A percentile compares a stretch with the other conserved stretches of the same genome.
Evolutionary conservation across 2,888 invertebrate species (phyloP).

Genomic region (Boloria euphrosyne): DNA sequence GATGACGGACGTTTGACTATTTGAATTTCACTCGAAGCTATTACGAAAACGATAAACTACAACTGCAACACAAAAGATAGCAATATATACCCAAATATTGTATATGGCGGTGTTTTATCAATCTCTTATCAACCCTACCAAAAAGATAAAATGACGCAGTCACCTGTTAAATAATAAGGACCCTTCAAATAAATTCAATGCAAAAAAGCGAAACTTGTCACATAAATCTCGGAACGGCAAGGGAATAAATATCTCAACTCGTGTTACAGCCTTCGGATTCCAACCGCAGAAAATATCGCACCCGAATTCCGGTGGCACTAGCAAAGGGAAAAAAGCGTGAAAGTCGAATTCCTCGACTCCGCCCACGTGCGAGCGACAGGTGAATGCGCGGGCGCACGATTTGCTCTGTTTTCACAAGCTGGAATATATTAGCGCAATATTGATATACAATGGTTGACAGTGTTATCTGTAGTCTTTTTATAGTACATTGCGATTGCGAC

Average conservation of each 20-base stretch:
- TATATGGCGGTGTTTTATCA: background rate
- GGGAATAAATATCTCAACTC: slow-evolving; percentile 73
- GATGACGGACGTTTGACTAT: slow-evolving; percentile 26
- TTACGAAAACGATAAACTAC: too few species aligned
- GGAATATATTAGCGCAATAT: slow-evolving; percentile 71
- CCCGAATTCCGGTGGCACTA: slow-evolving; percentile 77
- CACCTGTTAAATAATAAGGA: slow-evolving; percentile 44
- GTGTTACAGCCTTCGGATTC: slow-evolving; percentile 75
- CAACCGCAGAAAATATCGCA: slow-evolving; percentile 78
- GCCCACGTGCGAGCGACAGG: slow-evolving; percentile 77
- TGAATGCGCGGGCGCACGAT: slow-evolving; percentile 72
- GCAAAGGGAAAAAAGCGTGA: slow-evolving; percentile 72
- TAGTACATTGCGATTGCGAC: background rate
- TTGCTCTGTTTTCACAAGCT: slow-evolving; percentile 62
- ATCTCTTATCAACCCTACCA: background rate
- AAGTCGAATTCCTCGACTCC: slow-evolving; percentile 68
- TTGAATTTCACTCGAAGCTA: too few species aligned
- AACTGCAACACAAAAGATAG: too few species aligned
- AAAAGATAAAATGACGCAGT: background rate
- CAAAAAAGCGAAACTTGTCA: slow-evolving; percentile 48
- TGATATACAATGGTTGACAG: slow-evolving; percentile 75
- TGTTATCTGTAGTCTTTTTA: slow-evolving; percentile 24
- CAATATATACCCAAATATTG: too few species aligned
- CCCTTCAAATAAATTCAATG: slow-evolving; percentile 63
- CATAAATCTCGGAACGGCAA: slow-evolving; percentile 66